Percentiles rank a stretch among this genome's conserved stretches.
Evolutionary conservation across 2,888 invertebrate species (phyloP).

Genomic region (Periphyllus acericola): DNA sequence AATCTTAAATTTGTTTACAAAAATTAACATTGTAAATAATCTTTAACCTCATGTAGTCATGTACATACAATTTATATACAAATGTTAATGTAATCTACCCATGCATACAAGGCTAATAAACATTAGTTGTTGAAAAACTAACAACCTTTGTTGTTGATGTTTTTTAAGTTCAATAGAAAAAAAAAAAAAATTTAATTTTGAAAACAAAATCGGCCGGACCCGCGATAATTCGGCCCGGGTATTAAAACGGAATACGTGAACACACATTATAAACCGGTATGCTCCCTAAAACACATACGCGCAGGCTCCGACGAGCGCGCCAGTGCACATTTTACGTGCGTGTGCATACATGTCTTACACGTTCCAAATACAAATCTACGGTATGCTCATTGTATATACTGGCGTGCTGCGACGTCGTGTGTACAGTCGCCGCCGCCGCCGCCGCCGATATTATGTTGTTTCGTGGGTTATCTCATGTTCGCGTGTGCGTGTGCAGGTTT

Average conservation of each 20-base stretch:
- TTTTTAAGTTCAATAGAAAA: too few species aligned
- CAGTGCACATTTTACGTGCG: neutral
- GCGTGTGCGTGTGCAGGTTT: neutral
- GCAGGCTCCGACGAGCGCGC: neutral
- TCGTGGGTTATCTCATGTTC: neutral
- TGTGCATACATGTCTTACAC: neutral
- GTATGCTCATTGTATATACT: constrained; percentile 2
- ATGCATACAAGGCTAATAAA: too few species aligned
- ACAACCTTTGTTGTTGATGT: too few species aligned
- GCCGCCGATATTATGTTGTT: neutral
- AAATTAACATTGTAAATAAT: too few species aligned
- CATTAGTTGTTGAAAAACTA: too few species aligned
- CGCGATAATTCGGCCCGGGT: neutral
- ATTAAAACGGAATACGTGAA: neutral
- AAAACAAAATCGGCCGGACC: neutral
- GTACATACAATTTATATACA: too few species aligned
- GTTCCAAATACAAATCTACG: too few species aligned
- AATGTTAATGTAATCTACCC: too few species aligned
- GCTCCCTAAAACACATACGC: neutral
- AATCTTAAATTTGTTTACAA: too few species aligned
- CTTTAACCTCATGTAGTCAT: too few species aligned
- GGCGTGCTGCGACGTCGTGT: neutral
- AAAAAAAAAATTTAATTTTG: too few species aligned
- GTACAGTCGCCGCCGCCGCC: neutral
- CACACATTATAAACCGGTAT: neutral